phyloP scores from a whole-genome alignment of 2,888 invertebrate species.

The Tyria jacobaeae region DNA sequence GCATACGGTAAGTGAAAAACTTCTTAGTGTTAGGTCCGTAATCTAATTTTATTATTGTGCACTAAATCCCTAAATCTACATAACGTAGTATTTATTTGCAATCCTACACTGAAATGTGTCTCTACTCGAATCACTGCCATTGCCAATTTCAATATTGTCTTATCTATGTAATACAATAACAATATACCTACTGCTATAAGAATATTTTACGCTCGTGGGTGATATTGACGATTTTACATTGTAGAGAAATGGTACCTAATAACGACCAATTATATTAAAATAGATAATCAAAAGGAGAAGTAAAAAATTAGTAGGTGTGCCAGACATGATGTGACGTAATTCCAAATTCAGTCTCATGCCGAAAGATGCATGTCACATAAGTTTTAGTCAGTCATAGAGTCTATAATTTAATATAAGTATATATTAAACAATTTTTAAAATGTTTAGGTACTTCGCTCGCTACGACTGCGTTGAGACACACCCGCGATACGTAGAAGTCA shows the following conservation, averaged over 20 bases:
- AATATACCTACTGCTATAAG: neutral
- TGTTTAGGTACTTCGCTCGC: slow-evolving; percentile 29
- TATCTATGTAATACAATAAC: neutral
- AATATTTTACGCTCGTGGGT: neutral
- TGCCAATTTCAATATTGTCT: slow-evolving; percentile 6
- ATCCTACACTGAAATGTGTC: neutral
- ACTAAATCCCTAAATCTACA: slow-evolving; percentile 8
- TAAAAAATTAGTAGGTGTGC: no score
- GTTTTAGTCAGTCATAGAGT: neutral
- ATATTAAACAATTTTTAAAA: slow-evolving; percentile 52
- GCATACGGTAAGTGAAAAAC: slow-evolving; percentile 4
- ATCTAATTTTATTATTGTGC: neutral
- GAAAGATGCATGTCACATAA: neutral
- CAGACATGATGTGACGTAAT: neutral
- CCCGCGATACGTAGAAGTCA: slow-evolving; percentile 64
- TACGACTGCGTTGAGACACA: slow-evolving; percentile 74
- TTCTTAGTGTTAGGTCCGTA: neutral
- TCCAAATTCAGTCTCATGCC: neutral
- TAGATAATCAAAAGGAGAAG: no score
- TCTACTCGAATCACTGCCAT: neutral
- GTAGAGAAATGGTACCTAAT: neutral
- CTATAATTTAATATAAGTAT: slow-evolving; percentile 57
- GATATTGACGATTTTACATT: neutral
- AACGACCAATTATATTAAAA: neutral
- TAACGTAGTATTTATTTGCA: neutral